These are phyloP conservation scores for Chondrosia reniformis DNA, from an alignment of 37 sponge, comb jelly and placozoan species.

Conservation along the genomic window DNA sequence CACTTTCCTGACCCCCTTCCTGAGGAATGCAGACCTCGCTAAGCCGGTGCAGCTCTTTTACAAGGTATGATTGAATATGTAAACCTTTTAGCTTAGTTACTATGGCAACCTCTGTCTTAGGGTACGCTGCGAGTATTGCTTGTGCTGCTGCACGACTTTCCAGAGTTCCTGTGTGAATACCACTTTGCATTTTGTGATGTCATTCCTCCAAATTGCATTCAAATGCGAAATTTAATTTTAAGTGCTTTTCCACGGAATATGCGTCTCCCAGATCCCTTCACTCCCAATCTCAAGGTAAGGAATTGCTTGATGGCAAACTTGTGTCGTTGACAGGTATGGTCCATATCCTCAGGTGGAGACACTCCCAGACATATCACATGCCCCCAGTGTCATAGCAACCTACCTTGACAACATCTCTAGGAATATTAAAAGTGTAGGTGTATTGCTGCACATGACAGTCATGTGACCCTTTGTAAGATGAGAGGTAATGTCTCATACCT, in stretches of 20 bases:
- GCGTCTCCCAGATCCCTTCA: slow-evolving; percentile 99
- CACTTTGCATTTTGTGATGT: slow-evolving; percentile 99
- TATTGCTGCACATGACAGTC: no score
- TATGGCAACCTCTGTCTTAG: slow-evolving; percentile 28
- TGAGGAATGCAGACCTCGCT: slow-evolving; percentile 94
- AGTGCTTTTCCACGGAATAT: slow-evolving; percentile 98
- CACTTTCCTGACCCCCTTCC: slow-evolving; percentile 95
- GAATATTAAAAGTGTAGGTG: slow-evolving; percentile 75
- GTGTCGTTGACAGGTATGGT: not conserved
- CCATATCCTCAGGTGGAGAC: slow-evolving; percentile 79
- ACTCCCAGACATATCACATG: slow-evolving; percentile 91
- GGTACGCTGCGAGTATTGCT: slow-evolving; percentile 94
- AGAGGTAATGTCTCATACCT: not conserved
- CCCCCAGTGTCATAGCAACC: slow-evolving; percentile 83
- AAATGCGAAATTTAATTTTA: slow-evolving; percentile 97
- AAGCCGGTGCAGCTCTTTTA: slow-evolving; percentile 90
- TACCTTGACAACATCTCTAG: slow-evolving; percentile 75
- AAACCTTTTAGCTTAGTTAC: not conserved
- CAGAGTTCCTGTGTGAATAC: slow-evolving; percentile 99
- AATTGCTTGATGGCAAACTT: not conserved
- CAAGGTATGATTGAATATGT: slow-evolving; percentile 51
- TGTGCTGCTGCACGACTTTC: slow-evolving; percentile 98
- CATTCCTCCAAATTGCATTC: slow-evolving; percentile 99
- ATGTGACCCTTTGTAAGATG: no score
- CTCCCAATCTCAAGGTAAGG: slow-evolving; percentile 93